Evolutionary conservation across 2,888 invertebrate species (phyloP).

Genomic region (Caenorhabditis wallacei): DNA sequence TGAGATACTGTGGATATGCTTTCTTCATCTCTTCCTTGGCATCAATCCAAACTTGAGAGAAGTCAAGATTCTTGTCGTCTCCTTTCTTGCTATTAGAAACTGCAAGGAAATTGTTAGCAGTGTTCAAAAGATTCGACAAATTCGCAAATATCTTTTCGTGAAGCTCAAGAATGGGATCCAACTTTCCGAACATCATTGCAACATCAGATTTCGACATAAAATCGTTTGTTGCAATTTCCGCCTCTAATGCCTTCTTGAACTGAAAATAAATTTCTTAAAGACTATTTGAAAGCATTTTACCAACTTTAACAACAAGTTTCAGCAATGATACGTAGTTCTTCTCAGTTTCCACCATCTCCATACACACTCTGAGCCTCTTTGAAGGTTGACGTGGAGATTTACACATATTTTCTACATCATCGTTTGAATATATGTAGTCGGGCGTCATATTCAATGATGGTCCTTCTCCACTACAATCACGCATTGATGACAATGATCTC

Average conservation of each 20-base stretch:
- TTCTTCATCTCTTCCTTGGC: conserved; percentile 65
- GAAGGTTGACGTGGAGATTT: conserved; percentile 84
- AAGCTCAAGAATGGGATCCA: conserved; percentile 91
- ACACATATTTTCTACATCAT: conserved; percentile 70
- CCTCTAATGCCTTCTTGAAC: conserved; percentile 94
- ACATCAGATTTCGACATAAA: conserved; percentile 81
- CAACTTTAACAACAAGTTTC: conserved; percentile 91
- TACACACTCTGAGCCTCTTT: conserved; percentile 88
- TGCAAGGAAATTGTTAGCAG: conserved; percentile 86
- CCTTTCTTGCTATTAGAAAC: conserved; percentile 44
- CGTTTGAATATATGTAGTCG: conserved; percentile 74
- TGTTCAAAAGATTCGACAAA: conserved; percentile 86
- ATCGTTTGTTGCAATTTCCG: conserved; percentile 89
- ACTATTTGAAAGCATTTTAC: background rate
- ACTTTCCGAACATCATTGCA: conserved; percentile 74
- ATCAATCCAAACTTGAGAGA: conserved; percentile 87
- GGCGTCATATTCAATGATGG: conserved; percentile 63
- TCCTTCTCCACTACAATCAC: conserved; percentile 61
- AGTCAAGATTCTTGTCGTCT: conserved; percentile 61
- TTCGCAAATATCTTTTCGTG: conserved; percentile 89
- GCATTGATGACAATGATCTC: conserved; percentile 59
- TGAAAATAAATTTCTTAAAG: conserved; percentile 84
- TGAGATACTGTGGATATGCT: conserved; percentile 97
- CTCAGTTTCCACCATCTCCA: conserved; percentile 96
- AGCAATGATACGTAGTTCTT: conserved; percentile 97